Base-by-base conservation (phyloP, 1,140 invertebrate genomes). In the Temnothorax curvispinosus region DNA sequence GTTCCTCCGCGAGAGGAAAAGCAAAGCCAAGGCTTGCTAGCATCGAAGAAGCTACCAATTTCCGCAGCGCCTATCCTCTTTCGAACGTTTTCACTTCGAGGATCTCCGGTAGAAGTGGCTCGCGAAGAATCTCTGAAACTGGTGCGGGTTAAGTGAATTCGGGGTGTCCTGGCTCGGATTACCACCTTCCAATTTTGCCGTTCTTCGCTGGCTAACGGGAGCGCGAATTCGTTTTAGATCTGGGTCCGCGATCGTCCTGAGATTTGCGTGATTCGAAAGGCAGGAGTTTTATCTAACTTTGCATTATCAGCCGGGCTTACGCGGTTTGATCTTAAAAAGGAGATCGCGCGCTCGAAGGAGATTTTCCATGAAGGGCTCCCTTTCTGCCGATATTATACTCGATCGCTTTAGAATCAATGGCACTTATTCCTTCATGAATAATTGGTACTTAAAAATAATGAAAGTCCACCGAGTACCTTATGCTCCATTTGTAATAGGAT, bases 11-110 rank as follows among this genome's bases (percentile, higher is more conserved):
- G 77, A 76, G 71, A 54, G 77, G 69, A 81, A 69, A 64, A 67
- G 74, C 69, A 85, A 89, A 89, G 88, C 74, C 54, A 6, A 27
- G 76, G 71, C 32, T 64, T 18, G 77, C 69, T 27, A 78, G 58
- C 85, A 44, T 44, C 65, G 87, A 88, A 91, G 81, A 88, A 91
- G 82, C 82, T 90, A 90, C 89, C 89, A 91, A 91, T 91, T 91
- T 91, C 89, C 89, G 88, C 78, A 82, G 35, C 88, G 67, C 78
- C 89, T 90, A 90, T 89, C 89, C 77, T 64, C 64, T 88, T 90
- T 86, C 87, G 85, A 91, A 90, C 87, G 89, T 90, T 90, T 88
- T 88, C 89, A 58, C 89, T 72, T 64, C 64, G 75, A 87, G 71
- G 50, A 76, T 80, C 69, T 82, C 60, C 58, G 71, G 21, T 77